A percentile compares a stretch with the other conserved stretches of the same genome.
phyloP scores from a whole-genome alignment of 2,113 vertebrate species.

The Montifringilla adamsi region DNA sequence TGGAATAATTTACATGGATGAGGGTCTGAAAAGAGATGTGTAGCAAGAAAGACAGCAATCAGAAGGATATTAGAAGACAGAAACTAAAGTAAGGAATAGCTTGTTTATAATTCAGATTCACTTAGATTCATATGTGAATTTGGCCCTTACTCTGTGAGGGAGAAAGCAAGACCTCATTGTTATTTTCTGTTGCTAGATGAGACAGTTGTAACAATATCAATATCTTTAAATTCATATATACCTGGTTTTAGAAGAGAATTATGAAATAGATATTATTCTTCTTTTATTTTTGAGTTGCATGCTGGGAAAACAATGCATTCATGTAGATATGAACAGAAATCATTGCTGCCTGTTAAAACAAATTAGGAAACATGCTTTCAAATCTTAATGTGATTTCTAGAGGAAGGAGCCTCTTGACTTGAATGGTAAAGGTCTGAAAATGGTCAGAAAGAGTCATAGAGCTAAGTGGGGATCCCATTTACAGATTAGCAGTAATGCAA shows the following conservation, averaged over 20 bases:
- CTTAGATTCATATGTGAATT: neutral
- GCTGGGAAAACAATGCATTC: neutral
- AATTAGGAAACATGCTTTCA: conserved; percentile 34
- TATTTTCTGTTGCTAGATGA: neutral
- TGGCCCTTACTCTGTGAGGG: neutral
- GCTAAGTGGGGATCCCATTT: conserved; percentile 60
- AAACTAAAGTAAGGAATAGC: neutral
- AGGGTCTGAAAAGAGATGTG: neutral
- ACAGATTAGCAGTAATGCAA: conserved; percentile 51
- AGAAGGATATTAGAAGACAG: neutral
- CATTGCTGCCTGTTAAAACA: conserved; percentile 15
- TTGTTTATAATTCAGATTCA: neutral
- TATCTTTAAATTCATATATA: neutral
- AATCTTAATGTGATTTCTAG: conserved; percentile 42
- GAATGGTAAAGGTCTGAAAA: conserved; percentile 56
- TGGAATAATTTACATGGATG: neutral
- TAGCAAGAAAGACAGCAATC: neutral
- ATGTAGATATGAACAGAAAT: neutral
- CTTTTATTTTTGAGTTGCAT: neutral
- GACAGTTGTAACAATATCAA: neutral
- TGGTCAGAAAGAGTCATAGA: conserved; percentile 46
- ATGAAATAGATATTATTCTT: neutral
- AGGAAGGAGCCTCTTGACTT: conserved; percentile 52
- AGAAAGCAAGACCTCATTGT: neutral
- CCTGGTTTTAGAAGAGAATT: neutral